Evolutionary conservation across 2,797 vertebrate species (phyloP).

Genomic region (Cuniculus paca): DNA sequence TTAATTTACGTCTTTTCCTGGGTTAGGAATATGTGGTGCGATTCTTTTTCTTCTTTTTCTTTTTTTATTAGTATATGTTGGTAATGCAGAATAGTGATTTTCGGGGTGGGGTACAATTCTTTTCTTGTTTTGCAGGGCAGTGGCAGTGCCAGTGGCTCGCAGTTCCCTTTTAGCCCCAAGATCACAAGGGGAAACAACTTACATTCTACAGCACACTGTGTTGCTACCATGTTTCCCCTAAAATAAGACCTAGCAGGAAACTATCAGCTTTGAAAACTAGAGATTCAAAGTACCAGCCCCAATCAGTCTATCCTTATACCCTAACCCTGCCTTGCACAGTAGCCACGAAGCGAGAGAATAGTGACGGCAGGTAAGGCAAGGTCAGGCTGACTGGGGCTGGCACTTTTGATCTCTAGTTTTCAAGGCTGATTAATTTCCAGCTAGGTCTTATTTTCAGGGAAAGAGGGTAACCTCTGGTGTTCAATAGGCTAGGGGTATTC

Average conservation of each 20-base stretch:
- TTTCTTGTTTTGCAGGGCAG: neutral
- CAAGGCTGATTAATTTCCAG: no score
- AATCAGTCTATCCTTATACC: neutral
- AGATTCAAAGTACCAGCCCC: neutral
- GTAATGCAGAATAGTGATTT: neutral
- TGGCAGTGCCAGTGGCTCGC: neutral
- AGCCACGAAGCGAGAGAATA: neutral
- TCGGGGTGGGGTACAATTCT: neutral
- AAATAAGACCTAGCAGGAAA: neutral
- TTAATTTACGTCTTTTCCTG: neutral
- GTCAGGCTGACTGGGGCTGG: neutral
- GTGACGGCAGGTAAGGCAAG: neutral
- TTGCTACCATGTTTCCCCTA: neutral
- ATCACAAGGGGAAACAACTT: neutral
- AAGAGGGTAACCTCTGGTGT: no score
- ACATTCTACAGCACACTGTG: neutral
- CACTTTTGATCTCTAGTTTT: no score
- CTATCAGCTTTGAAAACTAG: neutral
- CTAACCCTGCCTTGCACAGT: neutral
- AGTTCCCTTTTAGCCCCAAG: neutral
- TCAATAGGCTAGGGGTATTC: neutral
- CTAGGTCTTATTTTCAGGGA: no score
- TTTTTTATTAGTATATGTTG: neutral
- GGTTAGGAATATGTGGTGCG: neutral
- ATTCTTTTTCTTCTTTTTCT: neutral